Conservation (phyloP, 2,888 invertebrate genomes). For the Empis livida region DNA sequence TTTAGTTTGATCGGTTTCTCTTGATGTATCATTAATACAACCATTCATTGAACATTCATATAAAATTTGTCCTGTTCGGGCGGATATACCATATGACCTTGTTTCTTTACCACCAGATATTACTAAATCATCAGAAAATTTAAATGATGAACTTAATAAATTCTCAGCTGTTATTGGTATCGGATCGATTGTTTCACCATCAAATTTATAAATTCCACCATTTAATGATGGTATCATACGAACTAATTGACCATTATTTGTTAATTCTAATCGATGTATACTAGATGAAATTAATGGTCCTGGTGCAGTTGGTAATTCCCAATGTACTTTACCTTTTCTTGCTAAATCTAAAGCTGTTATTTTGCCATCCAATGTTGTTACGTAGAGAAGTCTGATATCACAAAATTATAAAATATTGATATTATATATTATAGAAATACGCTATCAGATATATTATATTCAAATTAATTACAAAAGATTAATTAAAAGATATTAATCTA, state of each 20-base stretch:
- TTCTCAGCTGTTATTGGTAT: constrained; percentile 78
- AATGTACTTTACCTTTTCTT: constrained; percentile 52
- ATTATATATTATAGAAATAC: too few relatives aligned
- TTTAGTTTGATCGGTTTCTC: constrained; percentile 18
- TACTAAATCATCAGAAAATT: constrained; percentile 72
- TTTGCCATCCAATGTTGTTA: constrained; percentile 84
- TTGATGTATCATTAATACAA: constrained; percentile 47
- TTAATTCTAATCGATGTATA: constrained; percentile 74
- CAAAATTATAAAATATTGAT: too few relatives aligned
- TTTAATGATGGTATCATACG: constrained; percentile 85
- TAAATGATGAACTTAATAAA: constrained; percentile 74
- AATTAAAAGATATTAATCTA: too few relatives aligned
- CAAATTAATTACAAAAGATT: too few relatives aligned
- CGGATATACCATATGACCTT: constrained; percentile 73
- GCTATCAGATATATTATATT: too few relatives aligned
- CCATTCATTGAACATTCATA: constrained; percentile 67
- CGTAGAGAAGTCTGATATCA: constrained; percentile 52
- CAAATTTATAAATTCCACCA: constrained; percentile 84
- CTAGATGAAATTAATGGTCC: constrained; percentile 75
- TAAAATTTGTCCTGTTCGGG: constrained; percentile 52
- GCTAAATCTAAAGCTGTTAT: constrained; percentile 67
- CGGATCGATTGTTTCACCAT: constrained; percentile 76
- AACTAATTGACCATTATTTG: constrained; percentile 72
- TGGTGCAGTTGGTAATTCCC: constrained; percentile 66
- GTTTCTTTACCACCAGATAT: constrained; percentile 84